Evolutionary conservation across 30 jellyfish, hydroid and myxozoan species (phyloP).

Genomic region (Turritopsis dohrnii): DNA sequence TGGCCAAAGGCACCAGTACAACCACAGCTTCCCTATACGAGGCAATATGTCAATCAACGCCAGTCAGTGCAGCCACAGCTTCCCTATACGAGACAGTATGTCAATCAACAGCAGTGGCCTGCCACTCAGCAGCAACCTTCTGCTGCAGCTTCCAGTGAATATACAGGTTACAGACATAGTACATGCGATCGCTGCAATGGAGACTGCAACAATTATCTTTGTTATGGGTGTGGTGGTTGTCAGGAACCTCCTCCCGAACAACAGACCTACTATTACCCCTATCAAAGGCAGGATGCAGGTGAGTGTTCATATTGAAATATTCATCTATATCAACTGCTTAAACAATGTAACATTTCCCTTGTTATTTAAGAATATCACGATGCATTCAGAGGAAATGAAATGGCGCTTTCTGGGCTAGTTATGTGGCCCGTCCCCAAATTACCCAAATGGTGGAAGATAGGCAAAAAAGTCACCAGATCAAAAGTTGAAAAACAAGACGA

Average conservation of each 20-base stretch:
- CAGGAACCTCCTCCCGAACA: constrained; percentile 78
- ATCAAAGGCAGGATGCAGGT: constrained; percentile 97
- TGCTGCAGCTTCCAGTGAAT: constrained; percentile 14
- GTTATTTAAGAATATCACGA: constrained; percentile 66
- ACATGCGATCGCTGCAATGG: constrained; percentile 92
- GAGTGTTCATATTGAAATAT: too few relatives aligned
- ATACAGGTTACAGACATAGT: constrained; percentile 22
- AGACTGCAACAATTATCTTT: constrained; percentile 77
- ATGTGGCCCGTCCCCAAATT: constrained; percentile 88
- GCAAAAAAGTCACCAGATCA: background rate
- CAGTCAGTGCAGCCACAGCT: background rate
- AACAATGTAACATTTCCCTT: background rate
- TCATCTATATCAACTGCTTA: background rate
- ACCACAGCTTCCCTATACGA: background rate
- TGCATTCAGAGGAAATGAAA: constrained; percentile 75
- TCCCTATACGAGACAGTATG: background rate
- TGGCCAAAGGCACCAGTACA: background rate
- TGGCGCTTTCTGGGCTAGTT: constrained; percentile 94
- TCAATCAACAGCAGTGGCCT: background rate
- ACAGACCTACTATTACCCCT: constrained; percentile 69
- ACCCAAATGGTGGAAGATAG: constrained; percentile 12
- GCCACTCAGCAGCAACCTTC: background rate
- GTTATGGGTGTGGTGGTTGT: constrained; percentile 99
- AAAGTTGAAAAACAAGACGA: constrained; percentile 18
- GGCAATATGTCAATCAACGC: background rate